phyloP scores from a whole-genome alignment of 2,113 vertebrate species.

The Hypocryptadius cinnamomeus region DNA sequence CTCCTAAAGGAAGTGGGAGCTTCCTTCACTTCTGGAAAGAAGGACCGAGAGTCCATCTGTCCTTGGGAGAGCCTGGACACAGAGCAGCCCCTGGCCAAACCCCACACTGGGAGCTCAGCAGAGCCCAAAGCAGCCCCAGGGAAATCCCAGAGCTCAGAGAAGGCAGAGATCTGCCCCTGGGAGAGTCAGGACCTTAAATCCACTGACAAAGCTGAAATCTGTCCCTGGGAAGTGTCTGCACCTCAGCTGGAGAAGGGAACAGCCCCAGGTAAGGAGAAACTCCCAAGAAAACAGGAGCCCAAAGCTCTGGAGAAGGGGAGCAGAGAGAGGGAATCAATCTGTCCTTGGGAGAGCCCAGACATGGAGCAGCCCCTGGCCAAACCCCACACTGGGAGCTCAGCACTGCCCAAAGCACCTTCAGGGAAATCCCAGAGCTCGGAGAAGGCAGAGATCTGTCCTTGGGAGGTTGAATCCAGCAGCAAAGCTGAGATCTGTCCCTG shows the following conservation, averaged over 20 bases:
- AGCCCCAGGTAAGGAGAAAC: fast-evolving
- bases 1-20: no score
- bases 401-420: no score
- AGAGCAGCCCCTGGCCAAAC: not conserved
- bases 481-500: not conserved
- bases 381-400: no score
- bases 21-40: no score
- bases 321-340: not conserved
- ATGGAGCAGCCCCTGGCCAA: no score
- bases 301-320: not conserved
- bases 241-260: not conserved
- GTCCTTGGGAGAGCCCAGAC: not conserved
- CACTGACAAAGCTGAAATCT: no score
- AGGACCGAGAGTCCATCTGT: not conserved
- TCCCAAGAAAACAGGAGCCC: not conserved
- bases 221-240: not conserved
- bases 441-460: not conserved
- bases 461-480: not conserved
- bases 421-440: no score
- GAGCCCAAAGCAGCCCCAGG: not conserved
- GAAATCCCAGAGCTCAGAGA: not conserved
- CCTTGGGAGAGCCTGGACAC: conserved; percentile 41
- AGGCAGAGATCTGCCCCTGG: conserved; percentile 65
- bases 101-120: not conserved
- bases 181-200: conserved; percentile 4